phyloP scores from a whole-genome alignment of 1,140 invertebrate genomes.

The Cepaea nemoralis region DNA sequence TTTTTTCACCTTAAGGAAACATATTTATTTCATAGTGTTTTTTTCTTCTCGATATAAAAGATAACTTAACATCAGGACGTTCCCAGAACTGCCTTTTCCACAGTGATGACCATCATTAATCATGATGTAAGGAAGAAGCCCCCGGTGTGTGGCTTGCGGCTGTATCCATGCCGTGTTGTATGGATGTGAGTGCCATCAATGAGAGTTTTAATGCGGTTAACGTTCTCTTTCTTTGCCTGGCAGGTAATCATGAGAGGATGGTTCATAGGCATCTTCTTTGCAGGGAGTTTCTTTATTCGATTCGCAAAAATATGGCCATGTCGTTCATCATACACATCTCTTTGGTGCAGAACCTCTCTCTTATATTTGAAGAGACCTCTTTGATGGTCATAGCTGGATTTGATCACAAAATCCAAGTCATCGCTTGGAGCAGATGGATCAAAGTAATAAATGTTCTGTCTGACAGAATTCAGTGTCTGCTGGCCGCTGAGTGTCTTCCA shows the following conservation, averaged over 20 bases:
- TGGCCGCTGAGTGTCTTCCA: conserved; percentile 67
- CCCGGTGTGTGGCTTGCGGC: background rate
- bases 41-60: too few species aligned
- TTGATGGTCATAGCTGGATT: conserved; percentile 70
- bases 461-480: conserved; percentile 64
- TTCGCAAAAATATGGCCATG: conserved; percentile 72
- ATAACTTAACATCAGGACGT: too few species aligned
- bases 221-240: conserved; percentile 62
- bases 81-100: too few species aligned
- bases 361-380: conserved; percentile 64
- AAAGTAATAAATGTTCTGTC: conserved; percentile 65
- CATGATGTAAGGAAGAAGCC: background rate
- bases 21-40: too few species aligned
- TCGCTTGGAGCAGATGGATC: conserved; percentile 70
- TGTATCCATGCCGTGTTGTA: background rate
- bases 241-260: conserved; percentile 65
- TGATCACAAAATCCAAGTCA: conserved; percentile 70
- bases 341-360: conserved; percentile 66
- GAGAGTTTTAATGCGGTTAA: conserved; percentile 68
- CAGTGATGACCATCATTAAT: too few species aligned
- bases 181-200: conserved; percentile 60
- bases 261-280: conserved; percentile 53
- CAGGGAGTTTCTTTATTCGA: conserved; percentile 54
- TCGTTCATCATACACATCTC: conserved; percentile 57
- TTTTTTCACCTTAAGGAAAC: too few species aligned